Evolutionary conservation across 1,140 invertebrate genomes (phyloP).

Genomic region (Parapsyche elsis): DNA sequence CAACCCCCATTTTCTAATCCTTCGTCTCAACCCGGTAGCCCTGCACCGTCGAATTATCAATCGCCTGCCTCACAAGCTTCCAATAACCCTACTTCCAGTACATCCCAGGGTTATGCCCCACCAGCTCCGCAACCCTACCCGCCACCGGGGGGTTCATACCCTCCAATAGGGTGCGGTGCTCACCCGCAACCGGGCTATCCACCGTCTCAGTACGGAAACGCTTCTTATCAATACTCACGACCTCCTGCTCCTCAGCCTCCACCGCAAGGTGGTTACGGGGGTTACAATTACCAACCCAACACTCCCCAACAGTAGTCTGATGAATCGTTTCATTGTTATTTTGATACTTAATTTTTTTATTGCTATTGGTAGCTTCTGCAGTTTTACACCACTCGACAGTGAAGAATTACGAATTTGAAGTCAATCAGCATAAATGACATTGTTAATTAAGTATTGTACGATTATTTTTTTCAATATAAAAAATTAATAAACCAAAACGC

Average conservation of each 20-base stretch:
- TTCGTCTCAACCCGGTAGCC: conserved; percentile 66
- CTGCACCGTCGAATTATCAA: conserved; percentile 58
- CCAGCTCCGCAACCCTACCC: conserved; percentile 65
- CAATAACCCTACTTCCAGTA: conserved; percentile 61
- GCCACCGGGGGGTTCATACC: conserved; percentile 63
- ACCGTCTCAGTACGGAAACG: conserved; percentile 65
- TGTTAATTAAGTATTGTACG: neutral
- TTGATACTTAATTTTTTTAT: conserved; percentile 3
- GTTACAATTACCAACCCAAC: conserved; percentile 66
- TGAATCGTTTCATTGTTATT: neutral
- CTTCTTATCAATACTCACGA: conserved; percentile 65
- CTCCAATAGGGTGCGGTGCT: conserved; percentile 60
- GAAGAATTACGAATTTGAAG: neutral
- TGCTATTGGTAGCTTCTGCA: neutral
- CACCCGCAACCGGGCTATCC: conserved; percentile 65
- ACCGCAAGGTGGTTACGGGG: conserved; percentile 63
- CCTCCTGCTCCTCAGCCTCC: conserved; percentile 66
- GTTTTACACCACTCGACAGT: neutral
- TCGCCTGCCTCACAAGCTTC: conserved; percentile 42
- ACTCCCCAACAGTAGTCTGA: neutral
- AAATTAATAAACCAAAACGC: neutral
- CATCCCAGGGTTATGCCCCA: conserved; percentile 54
- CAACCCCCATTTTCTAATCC: conserved; percentile 67
- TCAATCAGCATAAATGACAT: neutral
- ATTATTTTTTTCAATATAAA: neutral